A percentile compares a stretch with the other conserved stretches of the same genome.
These are phyloP conservation scores for Taeniopygia guttata DNA, from an alignment of 2,797 vertebrate genomes.

Conservation along the genomic window DNA sequence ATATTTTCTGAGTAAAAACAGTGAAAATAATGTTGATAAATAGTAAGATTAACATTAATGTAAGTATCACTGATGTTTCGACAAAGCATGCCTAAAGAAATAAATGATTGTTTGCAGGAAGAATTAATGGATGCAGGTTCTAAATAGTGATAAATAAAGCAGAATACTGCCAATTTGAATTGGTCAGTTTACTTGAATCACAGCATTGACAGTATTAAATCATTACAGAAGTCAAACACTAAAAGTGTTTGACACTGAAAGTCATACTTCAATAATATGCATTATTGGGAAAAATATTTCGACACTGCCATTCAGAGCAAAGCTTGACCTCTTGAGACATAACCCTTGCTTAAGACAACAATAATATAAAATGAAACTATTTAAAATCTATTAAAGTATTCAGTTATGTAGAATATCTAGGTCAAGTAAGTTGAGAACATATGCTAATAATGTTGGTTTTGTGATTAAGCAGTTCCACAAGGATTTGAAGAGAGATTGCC, in stretches of 20 bases:
- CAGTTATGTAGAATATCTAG: neutral
- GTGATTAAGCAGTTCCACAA: neutral
- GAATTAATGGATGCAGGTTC: slow-evolving; percentile 1
- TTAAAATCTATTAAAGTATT: neutral
- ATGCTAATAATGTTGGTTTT: neutral
- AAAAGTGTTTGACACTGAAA: too few relatives aligned
- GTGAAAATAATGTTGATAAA: neutral
- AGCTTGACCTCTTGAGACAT: neutral
- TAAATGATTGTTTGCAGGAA: slow-evolving; percentile 39
- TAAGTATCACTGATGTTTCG: neutral
- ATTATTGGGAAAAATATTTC: slow-evolving; percentile 29
- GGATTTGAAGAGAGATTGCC: neutral
- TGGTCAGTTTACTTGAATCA: neutral
- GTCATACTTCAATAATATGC: slow-evolving; percentile 18
- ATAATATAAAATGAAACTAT: neutral
- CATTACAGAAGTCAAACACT: slow-evolving; percentile 34
- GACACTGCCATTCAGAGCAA: slow-evolving; percentile 10
- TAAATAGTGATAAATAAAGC: slow-evolving; percentile 45
- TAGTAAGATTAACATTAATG: neutral
- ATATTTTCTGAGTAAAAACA: neutral
- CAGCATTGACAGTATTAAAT: neutral
- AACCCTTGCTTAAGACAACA: neutral
- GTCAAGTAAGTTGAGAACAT: neutral
- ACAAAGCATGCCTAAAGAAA: slow-evolving; percentile 22
- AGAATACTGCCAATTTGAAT: slow-evolving; percentile 27